Percentiles rank a stretch among this genome's conserved stretches.
Evolutionary conservation across 1,140 invertebrate genomes (phyloP).

Genomic region (Anadara kagoshimensis): DNA sequence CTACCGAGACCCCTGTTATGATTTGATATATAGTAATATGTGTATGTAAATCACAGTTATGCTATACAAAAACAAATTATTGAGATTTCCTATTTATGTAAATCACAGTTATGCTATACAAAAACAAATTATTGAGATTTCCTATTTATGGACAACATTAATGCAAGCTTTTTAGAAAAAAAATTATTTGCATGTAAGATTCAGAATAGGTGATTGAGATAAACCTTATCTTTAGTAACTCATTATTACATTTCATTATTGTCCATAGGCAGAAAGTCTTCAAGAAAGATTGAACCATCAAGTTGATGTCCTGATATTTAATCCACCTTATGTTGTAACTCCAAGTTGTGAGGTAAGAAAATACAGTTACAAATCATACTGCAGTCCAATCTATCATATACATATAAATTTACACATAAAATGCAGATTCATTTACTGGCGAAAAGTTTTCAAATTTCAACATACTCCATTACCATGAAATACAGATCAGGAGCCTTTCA

Average conservation of each 20-base stretch:
- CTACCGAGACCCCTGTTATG: no score
- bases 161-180: no score
- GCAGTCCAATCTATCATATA: conserved; percentile 9
- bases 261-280: conserved; percentile 64
- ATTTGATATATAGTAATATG: no score
- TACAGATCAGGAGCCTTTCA: not conserved
- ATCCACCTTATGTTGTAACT: conserved; percentile 98
- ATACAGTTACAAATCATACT: conserved; percentile 26
- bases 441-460: not conserved
- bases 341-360: conserved; percentile 80
- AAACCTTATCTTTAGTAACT: no score
- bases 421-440: not conserved
- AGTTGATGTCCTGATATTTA: conserved; percentile 93
- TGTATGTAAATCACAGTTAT: no score
- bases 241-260: not conserved
- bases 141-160: no score
- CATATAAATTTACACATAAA: not conserved
- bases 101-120: no score
- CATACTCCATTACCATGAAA: conserved; percentile 10
- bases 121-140: no score
- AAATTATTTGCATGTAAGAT: no score
- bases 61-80: no score
- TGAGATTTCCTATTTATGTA: no score
- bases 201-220: no score
- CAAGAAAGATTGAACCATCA: conserved; percentile 58